Conservation (phyloP, 2,797 vertebrate genomes). For the Tapera naevia region DNA sequence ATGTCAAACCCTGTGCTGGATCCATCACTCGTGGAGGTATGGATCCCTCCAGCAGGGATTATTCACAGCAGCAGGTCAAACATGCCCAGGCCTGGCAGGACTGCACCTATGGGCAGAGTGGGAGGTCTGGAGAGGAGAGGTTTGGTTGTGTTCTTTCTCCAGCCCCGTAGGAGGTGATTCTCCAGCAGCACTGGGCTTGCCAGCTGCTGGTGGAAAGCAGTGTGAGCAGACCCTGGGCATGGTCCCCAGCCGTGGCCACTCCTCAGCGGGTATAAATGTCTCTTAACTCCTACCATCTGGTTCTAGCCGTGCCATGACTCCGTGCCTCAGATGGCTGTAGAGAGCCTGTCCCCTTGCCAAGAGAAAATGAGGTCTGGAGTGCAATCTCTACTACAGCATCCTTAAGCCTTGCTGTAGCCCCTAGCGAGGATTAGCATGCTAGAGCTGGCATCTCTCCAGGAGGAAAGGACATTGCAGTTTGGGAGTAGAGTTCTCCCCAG, state of each 20-base stretch:
- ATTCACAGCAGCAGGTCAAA: neutral
- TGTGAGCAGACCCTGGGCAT: neutral
- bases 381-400: neutral
- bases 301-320: neutral
- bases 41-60: neutral
- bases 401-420: neutral
- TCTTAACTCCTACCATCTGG: neutral
- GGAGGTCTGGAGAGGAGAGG: neutral
- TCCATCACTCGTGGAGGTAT: neutral
- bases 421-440: neutral
- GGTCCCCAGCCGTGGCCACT: neutral
- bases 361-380: neutral
- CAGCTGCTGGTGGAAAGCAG: neutral
- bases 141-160: neutral
- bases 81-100: neutral
- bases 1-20: neutral
- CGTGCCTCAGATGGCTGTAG: rapidly evolving
- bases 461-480: neutral
- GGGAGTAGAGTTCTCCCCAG: neutral
- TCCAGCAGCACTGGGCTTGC: neutral
- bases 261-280: neutral
- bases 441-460: neutral
- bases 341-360: neutral
- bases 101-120: neutral
- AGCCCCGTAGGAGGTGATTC: neutral